phyloP scores from a whole-genome alignment of 2,888 invertebrate genomes.

The Digitonthophagus gazella region DNA sequence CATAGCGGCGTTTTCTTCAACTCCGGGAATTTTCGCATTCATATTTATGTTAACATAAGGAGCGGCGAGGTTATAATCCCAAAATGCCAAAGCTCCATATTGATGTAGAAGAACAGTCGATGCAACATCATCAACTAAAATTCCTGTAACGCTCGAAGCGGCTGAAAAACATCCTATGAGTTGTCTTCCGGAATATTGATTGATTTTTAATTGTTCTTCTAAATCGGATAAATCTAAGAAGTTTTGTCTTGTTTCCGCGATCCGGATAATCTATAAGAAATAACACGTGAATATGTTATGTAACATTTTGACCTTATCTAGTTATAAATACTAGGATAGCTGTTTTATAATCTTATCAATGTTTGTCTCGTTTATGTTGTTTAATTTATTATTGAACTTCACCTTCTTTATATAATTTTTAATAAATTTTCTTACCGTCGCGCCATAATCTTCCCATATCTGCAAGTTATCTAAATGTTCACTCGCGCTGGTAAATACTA shows the following conservation, averaged over 20 bases:
- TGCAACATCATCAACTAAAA: conserved; percentile 78
- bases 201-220: conserved; percentile 66
- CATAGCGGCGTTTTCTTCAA: conserved; percentile 66
- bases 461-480: conserved; percentile 75
- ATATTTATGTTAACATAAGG: conserved; percentile 79
- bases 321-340: not conserved
- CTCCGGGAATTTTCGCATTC: conserved; percentile 75
- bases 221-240: conserved; percentile 75
- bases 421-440: conserved; percentile 58
- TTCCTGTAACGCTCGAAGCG: conserved; percentile 86
- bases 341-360: not conserved
- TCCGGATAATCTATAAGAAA: conserved; percentile 67
- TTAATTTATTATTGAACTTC: not conserved
- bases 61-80: conserved; percentile 87
- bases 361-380: not conserved
- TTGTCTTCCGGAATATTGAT: conserved; percentile 61
- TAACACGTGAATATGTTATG: not conserved
- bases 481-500: conserved; percentile 77
- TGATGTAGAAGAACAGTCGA: conserved; percentile 78
- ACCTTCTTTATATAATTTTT: not conserved
- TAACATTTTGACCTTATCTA: not conserved
- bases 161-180: conserved; percentile 85
- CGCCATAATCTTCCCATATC: conserved; percentile 79
- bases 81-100: conserved; percentile 80
- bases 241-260: conserved; percentile 77